Base-by-base conservation (phyloP, 1,140 invertebrate species). In the Holotrichia oblita region DNA sequence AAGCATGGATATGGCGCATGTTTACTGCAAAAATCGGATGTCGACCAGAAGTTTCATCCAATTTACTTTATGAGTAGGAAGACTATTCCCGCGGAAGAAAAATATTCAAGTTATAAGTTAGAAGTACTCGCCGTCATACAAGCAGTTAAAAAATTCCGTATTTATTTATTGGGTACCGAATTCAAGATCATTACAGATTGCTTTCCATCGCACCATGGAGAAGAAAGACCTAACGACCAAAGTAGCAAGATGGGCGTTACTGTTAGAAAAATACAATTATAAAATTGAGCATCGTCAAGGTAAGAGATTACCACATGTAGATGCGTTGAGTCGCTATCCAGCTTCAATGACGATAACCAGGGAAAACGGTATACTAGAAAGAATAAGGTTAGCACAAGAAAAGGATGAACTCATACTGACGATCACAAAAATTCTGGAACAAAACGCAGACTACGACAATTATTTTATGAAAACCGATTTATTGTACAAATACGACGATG, bases 91-190 rank as follows among this genome's bases (percentile, higher is more conserved):
- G 73, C 73, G 14, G 34, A 80, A 83, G 4, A 79, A 76, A 84
- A 83, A 61, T 90, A 88, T 78, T 81, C 80, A 6, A 87, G 84
- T 73, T 89, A 88, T 77, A 86, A 91, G 80, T 80, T 88, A 76
- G 88, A 91, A 84, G 86, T 86, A 22, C 80, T 91, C 34, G 88
- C 89, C 0, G 86, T 90, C 12, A 83, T 89, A 7, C 84, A 85
- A 82, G 87, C 87, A 0, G 81, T 91, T 3, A 85, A 88, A 75
- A 87, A 89, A 76, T 90, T 90, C 80, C 69, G 86, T 78, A 80
- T 86, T n/a, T 91, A 89, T 82, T 80, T 91, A 40, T 81, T 87
- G 20, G 87, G 87, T 22, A 87, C 83, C 72, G 76, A 85, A 9
- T 89, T 89, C 80, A 86, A 88, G 73, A 87, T 90, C 10, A 79